Conservation (phyloP, 2,888 invertebrate genomes). For the Pseudococcus longispinus region DNA sequence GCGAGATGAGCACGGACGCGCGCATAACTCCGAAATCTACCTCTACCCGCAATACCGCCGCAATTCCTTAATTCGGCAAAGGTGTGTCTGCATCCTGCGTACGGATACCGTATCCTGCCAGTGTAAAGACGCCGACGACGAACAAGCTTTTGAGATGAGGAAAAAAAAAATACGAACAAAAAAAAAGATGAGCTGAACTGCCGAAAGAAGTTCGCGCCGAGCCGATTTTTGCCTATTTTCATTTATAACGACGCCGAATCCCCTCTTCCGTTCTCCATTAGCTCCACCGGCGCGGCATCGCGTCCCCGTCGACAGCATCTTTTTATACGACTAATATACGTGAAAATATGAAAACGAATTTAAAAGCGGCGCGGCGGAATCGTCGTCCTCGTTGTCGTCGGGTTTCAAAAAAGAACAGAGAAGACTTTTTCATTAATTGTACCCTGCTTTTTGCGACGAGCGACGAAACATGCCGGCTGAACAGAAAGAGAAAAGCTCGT, state of each 20-base stretch:
- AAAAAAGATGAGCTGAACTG: neutral
- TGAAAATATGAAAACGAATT: conserved; percentile 6
- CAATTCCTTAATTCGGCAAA: neutral
- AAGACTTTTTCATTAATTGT: conserved; percentile 4
- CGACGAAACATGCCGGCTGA: neutral
- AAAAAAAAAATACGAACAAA: too few species aligned
- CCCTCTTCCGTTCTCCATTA: neutral
- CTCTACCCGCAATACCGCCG: neutral
- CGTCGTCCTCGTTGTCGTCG: too few species aligned
- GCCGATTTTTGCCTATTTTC: neutral
- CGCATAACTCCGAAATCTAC: neutral
- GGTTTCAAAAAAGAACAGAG: neutral
- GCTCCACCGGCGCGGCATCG: neutral
- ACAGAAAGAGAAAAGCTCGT: neutral
- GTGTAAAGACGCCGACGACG: neutral
- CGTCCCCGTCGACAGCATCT: neutral
- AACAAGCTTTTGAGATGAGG: neutral
- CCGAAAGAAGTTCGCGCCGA: neutral
- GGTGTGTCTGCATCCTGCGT: neutral
- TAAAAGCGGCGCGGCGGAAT: neutral
- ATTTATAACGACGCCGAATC: neutral
- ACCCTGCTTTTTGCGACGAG: neutral
- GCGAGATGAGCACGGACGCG: neutral
- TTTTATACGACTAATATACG: neutral
- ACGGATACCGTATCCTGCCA: neutral